Base-by-base conservation (phyloP, 30 jellyfish, hydroid and myxozoan genomes). In the Sanderia malayensis region DNA sequence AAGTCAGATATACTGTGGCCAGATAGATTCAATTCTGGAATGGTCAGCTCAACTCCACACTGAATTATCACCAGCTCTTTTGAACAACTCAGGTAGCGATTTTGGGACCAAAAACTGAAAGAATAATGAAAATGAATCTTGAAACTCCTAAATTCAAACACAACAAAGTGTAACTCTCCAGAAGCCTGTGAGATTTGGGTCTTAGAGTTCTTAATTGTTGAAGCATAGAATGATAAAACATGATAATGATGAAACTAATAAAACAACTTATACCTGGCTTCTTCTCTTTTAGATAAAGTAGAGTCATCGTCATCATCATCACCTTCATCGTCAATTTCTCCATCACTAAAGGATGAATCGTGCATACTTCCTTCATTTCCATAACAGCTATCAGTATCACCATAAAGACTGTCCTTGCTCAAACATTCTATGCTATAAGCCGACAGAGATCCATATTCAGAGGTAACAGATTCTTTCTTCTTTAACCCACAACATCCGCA, bases 361-460 rank as follows among this genome's bases (percentile, higher is more conserved):
- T 26, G 62, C 49, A 24, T 61, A 25, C 78, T 64, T 10, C 87
- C 78, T n/a, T 46, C 73, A 46, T 61, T 65, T 22, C 80, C 69
- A 19, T 65, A 66, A 57, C 84, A 70, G 46, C 93, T 68, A 70
- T 62, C 79, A 61, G 58, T 65, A 58, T 49, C 82, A 23, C 65
- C 79, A 0, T 24, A 41, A 55, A 68, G 1, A 0, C 26, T 58
- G 31, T 30, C 33, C 22, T 24, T 41, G 1, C 44, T 67, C 30
- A 13, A 69, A 10, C 18, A 49, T 19, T 26, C 22, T 2, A 22
- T 13, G 46, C 84, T 70, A 30, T n/a, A 49, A 57, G 84, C 24
- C 37, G 85, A 65, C 80, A 81, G 31, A 29, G 84, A 47, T 7
- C 93, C 93, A 81, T 81, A 81, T 46, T 81, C 93, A 22, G 93